Evolutionary conservation across 2,888 invertebrate species (phyloP), one percentile per base, ranked within the genome.

Genomic region (Pterostichus niger): DNA sequence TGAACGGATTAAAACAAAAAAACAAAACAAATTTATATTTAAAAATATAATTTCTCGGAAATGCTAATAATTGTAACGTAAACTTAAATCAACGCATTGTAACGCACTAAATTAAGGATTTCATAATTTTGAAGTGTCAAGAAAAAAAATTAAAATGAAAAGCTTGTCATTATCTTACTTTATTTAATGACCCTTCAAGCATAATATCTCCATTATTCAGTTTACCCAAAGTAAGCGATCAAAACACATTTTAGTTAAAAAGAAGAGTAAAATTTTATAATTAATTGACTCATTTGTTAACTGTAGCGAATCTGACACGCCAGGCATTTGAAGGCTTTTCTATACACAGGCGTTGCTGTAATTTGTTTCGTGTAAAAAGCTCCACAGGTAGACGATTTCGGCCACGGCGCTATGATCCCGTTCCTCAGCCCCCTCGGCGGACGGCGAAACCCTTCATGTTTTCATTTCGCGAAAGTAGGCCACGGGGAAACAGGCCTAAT

Each of bases 211-310:
- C 59, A 59, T 59, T 59, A 59, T 31, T 59, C 59, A 59, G 10
- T 59, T 59, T 59, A 59, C 6, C 13, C 7, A 54, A 54, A 68
- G 40, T 68, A 68, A 40, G 68, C 40, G 68, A 68, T 68, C 40
- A 68, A 68, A 68, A 68, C 33, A 59, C 24, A 35, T 68, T 68
- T 7, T 61, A 33, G 31, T n/a, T 68, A 68, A 68, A 68, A 68
- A 68, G 68, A 68, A 33, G 68, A n/a, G 33, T 33, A 68, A 15
- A 68, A 33, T 68, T 68, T 68, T 68, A 40, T 68, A 68, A 75
- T 75, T 75, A 75, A 75, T 75, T 49, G 75, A 75, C 52, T 33
- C 52, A 75, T 75, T 75, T 75, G 75, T 75, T 52, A 73, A 17
- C 73, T 10, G 49, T n/a, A 49, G 24, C 49, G 24, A 49, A 46